Percentiles rank a stretch among this genome's conserved stretches.
phyloP scores from a whole-genome alignment of 2,797 vertebrate species.

The Enteromius treurensis region DNA sequence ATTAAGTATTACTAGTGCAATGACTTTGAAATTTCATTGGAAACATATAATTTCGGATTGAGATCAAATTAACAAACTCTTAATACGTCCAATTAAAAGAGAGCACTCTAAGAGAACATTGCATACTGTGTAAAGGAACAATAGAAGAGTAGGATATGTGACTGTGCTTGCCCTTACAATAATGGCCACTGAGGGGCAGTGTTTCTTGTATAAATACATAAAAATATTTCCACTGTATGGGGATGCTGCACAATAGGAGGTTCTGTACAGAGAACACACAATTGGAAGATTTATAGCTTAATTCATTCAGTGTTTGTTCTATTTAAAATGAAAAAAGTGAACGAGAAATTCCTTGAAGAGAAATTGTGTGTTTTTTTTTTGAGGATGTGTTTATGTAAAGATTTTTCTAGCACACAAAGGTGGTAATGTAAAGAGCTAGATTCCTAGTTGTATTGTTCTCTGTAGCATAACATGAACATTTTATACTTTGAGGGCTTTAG shows the following conservation, averaged over 20 bases:
- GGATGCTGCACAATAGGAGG: conserved; percentile 12
- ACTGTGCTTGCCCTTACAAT: background rate
- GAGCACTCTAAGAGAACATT: background rate
- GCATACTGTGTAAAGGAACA: background rate
- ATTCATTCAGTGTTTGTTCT: background rate
- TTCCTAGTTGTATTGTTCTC: background rate
- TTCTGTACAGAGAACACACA: background rate
- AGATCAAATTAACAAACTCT: background rate
- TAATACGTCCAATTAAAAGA: background rate
- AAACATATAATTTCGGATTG: background rate
- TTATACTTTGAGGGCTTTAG: background rate
- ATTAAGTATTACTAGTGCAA: background rate
- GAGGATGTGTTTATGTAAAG: background rate
- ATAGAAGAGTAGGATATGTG: background rate
- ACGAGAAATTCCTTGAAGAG: background rate
- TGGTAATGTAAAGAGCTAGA: background rate
- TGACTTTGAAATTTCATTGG: background rate
- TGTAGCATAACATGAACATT: background rate
- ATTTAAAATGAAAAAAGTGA: background rate
- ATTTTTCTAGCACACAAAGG: background rate
- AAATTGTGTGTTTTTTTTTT: background rate
- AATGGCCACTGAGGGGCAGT: conserved; percentile 40
- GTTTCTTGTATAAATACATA: conserved; percentile 10
- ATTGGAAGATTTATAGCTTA: conserved; percentile 1
- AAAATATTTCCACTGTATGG: background rate